phyloP scores from a whole-genome alignment of 2,113 vertebrate genomes.

The Papio anubis region DNA sequence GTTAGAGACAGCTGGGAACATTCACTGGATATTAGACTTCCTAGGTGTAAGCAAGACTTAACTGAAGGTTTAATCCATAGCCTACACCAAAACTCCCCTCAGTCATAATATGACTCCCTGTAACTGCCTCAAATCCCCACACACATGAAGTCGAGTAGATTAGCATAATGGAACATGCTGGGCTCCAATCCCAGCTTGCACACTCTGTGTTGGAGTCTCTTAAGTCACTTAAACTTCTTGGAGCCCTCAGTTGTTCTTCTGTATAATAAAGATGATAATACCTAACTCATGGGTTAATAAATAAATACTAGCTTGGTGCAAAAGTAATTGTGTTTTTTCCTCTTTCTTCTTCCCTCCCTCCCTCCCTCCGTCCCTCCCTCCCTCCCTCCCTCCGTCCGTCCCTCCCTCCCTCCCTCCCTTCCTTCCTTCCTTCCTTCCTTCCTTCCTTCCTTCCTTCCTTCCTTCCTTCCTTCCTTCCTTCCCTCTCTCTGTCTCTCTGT shows the following conservation, averaged over 20 bases:
- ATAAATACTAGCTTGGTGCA: background rate
- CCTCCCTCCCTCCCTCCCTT: fast-evolving
- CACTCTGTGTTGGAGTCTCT: too few species aligned
- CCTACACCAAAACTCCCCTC: background rate
- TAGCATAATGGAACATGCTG: fast-evolving
- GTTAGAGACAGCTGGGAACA: background rate
- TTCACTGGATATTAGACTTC: background rate
- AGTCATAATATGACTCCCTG: too few species aligned
- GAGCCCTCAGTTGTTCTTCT: background rate
- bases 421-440: fast-evolving
- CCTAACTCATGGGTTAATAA: background rate
- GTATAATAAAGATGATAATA: background rate
- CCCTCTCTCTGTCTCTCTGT: too few species aligned
- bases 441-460: too few species aligned
- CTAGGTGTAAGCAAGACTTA: background rate
- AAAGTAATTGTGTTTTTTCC: too few species aligned
- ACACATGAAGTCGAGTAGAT: background rate
- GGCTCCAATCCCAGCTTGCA: background rate
- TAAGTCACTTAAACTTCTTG: too few species aligned
- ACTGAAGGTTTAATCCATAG: background rate
- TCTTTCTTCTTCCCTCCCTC: too few species aligned
- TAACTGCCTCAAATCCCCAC: fast-evolving
- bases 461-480: too few species aligned
- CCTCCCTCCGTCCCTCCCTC: too few species aligned
- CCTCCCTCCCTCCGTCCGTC: fast-evolving